These are phyloP conservation scores for Nannospalax galili DNA, from an alignment of 2,113 vertebrate species.

Conservation along the genomic window DNA sequence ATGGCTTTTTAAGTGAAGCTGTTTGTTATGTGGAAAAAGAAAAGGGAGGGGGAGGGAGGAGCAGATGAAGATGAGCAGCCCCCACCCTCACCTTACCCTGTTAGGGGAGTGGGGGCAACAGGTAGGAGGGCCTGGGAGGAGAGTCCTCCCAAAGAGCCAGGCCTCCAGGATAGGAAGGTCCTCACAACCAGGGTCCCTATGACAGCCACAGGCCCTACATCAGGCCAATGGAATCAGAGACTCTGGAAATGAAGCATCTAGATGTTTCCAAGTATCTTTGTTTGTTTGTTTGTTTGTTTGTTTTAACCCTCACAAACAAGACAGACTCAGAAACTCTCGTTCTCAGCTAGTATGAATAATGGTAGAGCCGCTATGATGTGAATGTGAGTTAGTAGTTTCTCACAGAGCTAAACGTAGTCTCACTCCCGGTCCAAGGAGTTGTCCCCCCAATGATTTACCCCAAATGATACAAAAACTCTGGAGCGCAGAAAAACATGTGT, in stretches of 20 bases:
- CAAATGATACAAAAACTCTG: not conserved
- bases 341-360: not conserved
- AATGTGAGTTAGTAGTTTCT: too few relatives aligned
- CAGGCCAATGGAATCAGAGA: not conserved
- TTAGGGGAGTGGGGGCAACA: not conserved
- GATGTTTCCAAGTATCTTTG: not conserved
- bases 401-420: not conserved
- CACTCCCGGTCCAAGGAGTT: not conserved
- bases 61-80: not conserved
- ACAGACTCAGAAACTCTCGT: not conserved
- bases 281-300: not conserved
- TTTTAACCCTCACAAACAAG: not conserved
- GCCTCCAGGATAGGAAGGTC: not conserved
- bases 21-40: constrained; percentile 59
- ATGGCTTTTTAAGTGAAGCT: constrained; percentile 73
- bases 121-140: not conserved
- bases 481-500: not conserved
- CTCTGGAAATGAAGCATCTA: not conserved
- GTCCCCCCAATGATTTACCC: not conserved
- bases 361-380: too few relatives aligned
- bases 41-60: not conserved
- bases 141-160: not conserved
- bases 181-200: not conserved
- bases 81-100: not conserved
- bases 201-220: not conserved